phyloP scores from a whole-genome alignment of 1,140 invertebrate genomes.

The Drosophila ohnishii region DNA sequence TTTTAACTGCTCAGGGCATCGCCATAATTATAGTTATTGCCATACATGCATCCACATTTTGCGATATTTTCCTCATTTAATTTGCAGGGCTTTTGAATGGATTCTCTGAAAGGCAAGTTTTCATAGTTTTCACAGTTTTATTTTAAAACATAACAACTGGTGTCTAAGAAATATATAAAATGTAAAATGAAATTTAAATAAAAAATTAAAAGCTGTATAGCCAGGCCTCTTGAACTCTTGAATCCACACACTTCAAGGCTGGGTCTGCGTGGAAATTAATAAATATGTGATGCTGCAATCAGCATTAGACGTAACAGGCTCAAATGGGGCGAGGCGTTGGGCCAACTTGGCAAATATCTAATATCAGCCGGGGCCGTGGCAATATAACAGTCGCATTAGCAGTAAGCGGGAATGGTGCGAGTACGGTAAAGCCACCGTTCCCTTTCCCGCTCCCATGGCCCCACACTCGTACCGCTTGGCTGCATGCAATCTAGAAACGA shows the following conservation, averaged over 20 bases:
- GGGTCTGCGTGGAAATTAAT: constrained; percentile 38
- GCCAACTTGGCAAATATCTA: constrained; percentile 44
- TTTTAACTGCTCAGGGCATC: constrained; percentile 24
- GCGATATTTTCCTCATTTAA: constrained; percentile 11
- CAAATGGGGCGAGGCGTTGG: constrained; percentile 38
- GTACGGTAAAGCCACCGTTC: constrained; percentile 21
- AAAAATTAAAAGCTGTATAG: neutral
- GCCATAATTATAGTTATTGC: constrained; percentile 42
- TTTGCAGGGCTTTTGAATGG: constrained; percentile 3
- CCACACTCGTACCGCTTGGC: constrained; percentile 40
- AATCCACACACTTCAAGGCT: neutral
- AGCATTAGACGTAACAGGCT: constrained; percentile 45
- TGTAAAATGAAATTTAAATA: neutral
- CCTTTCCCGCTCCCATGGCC: constrained; percentile 3
- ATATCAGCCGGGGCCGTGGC: constrained; percentile 33
- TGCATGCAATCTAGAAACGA: constrained; percentile 80
- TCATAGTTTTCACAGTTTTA: too few relatives aligned
- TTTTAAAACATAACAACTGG: neutral
- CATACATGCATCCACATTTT: constrained; percentile 11
- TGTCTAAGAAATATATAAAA: neutral
- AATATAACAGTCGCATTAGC: constrained; percentile 66
- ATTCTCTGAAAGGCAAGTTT: neutral
- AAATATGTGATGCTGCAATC: constrained; percentile 66
- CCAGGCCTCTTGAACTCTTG: neutral
- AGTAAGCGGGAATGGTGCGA: constrained; percentile 73